Conservation (phyloP, 1,140 invertebrate species). For the Euura saliciscinereae region DNA sequence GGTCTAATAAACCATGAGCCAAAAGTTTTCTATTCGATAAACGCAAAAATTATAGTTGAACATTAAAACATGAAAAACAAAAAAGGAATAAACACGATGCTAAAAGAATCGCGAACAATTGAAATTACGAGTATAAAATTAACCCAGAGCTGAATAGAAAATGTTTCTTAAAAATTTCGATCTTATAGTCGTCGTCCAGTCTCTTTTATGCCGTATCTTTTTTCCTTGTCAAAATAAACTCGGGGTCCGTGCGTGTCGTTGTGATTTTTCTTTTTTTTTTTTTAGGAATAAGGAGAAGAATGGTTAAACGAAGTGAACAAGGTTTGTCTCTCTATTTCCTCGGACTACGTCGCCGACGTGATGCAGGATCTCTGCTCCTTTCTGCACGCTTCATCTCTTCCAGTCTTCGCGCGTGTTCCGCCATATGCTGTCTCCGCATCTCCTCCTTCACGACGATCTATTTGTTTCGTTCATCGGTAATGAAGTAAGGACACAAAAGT, state of each 20-base stretch:
- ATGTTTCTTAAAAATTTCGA: constrained; percentile 23
- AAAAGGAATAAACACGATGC: background rate
- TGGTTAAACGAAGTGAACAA: constrained; percentile 16
- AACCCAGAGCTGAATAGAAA: constrained; percentile 28
- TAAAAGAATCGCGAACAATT: background rate
- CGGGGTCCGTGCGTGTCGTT: background rate
- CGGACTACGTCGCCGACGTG: constrained; percentile 56
- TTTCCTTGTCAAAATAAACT: no score
- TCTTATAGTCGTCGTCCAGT: no score
- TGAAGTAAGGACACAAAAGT: constrained; percentile 8
- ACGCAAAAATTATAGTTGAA: constrained; percentile 9
- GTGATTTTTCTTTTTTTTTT: background rate
- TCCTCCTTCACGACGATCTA: constrained; percentile 89
- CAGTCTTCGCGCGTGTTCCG: constrained; percentile 78
- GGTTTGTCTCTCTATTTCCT: constrained; percentile 49
- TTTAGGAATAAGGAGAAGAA: background rate
- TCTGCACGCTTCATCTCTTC: constrained; percentile 70
- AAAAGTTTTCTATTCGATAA: background rate
- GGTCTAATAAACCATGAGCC: background rate
- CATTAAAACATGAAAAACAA: background rate
- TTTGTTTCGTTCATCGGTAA: constrained; percentile 33
- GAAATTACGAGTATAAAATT: constrained; percentile 20
- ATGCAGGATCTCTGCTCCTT: constrained; percentile 47
- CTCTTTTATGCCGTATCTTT: no score
- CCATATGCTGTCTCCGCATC: constrained; percentile 82